A percentile compares a stretch with the other conserved stretches of the same genome.
phyloP scores from a whole-genome alignment of 2,888 invertebrate species.

The Galeruca laticollis region DNA sequence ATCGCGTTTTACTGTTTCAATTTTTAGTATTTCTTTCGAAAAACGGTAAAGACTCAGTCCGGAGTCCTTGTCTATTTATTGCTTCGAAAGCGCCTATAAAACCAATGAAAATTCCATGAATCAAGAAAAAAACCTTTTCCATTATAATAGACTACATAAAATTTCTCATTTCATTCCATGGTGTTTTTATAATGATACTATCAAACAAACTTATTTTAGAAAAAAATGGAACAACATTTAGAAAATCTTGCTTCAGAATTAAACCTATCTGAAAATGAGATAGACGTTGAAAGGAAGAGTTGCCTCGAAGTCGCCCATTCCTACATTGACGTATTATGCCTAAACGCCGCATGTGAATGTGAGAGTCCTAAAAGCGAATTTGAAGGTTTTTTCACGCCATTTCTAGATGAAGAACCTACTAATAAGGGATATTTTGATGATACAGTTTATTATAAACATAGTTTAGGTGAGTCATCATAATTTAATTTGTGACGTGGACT shows the following conservation, averaged over 20 bases:
- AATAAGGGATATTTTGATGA: constrained; percentile 23
- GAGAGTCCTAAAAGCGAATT: not conserved
- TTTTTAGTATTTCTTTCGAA: too few species aligned
- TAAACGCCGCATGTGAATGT: constrained; percentile 19
- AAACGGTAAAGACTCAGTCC: too few species aligned
- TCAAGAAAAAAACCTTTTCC: too few species aligned
- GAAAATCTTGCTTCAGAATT: constrained; percentile 47
- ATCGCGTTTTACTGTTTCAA: too few species aligned
- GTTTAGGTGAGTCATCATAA: constrained; percentile 27
- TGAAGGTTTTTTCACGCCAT: not conserved
- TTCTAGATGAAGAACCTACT: not conserved
- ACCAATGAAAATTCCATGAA: too few species aligned
- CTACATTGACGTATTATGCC: constrained; percentile 10
- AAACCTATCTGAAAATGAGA: constrained; percentile 37
- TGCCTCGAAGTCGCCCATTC: not conserved
- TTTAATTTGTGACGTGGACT: too few species aligned
- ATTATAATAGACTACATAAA: too few species aligned
- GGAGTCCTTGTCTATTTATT: too few species aligned
- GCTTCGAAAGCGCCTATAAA: too few species aligned
- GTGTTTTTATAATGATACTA: not conserved
- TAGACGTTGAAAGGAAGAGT: constrained; percentile 6
- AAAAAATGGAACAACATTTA: constrained; percentile 51
- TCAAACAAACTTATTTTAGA: constrained; percentile 41
- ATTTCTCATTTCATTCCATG: not conserved
- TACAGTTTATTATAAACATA: constrained; percentile 30